Conservation (phyloP, 1,140 invertebrate genomes). For the Leucophenga varia region DNA sequence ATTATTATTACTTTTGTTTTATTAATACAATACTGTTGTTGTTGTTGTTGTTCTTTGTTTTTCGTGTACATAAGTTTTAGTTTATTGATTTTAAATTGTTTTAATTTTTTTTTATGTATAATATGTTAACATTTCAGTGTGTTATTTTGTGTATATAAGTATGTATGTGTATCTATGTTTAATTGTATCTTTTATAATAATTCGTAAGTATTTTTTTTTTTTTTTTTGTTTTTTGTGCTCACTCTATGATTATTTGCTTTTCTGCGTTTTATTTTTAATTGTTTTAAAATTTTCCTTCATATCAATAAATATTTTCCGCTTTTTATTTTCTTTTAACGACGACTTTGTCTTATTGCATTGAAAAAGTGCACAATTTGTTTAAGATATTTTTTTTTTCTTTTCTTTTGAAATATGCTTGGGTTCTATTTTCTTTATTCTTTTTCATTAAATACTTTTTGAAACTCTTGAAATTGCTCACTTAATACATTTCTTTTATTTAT, state of each 20-base stretch:
- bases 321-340: conserved; percentile 13
- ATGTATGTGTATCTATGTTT: conserved; percentile 19
- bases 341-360: conserved; percentile 35
- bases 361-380: conserved; percentile 39
- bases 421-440: no score
- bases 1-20: conserved; percentile 5
- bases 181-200: conserved; percentile 10
- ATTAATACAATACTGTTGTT: conserved; percentile 8
- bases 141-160: no score
- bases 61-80: conserved; percentile 19
- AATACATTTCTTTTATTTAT: conserved; percentile 28
- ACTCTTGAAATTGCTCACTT: conserved; percentile 52
- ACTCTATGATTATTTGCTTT: conserved; percentile 44
- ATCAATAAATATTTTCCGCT: conserved; percentile 34
- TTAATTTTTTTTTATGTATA: conserved; percentile 16
- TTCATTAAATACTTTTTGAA: no score
- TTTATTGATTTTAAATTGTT: conserved; percentile 27
- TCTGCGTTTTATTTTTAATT: conserved; percentile 36
- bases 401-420: no score
- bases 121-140: no score
- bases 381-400: conserved; percentile 27
- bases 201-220: conserved; percentile 6
- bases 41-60: conserved; percentile 15
- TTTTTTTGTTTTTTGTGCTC: conserved; percentile 32
- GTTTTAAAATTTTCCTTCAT: conserved; percentile 25